Evolutionary conservation across 2,888 invertebrate genomes (phyloP), one percentile per base, ranked within the genome.

Genomic region (Chloromyia formosa): DNA sequence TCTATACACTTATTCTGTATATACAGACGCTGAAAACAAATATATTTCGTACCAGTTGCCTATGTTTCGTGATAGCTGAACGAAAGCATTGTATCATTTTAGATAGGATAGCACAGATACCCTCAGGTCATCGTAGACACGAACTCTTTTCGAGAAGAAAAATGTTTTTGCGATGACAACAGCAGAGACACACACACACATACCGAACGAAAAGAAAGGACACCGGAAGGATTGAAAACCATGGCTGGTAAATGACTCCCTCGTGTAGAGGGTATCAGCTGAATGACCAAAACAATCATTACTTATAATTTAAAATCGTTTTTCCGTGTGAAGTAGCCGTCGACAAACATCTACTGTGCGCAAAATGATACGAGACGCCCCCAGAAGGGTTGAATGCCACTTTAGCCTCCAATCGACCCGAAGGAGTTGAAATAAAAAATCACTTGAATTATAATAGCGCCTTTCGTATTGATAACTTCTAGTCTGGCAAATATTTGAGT

Each of bases 291-390:
- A 71, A 71, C 71, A 58, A 40, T 58, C 76, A 76, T 76, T 76
- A 76, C 71, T 76, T 76, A 76, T 76, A 74, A 69, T 76, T 74
- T 64, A 45, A 22, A 72, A 69, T 40, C 69, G 42, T 74, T 71
- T 75, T 71, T 18, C 40, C 40, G 35, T 18, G 10, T 56, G 27
- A 27, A 56, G 40, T 35, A 35, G 16, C 27, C 18, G 53, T 27
- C 18, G 22, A 56, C 9, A 27, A 54, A 54, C 14, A 20, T 69
- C 54, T 16, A n/a, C 1, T 54, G 20, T 45, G 27, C 35, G 16
- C 16, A 20, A 42, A 42, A 42, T 18, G 5, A 69, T 35, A 16
- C 3, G 20, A n/a, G n/a, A n/a, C n/a, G n/a, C n/a, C n/a, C n/a
- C n/a, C n/a, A n/a, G n/a, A n/a, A n/a, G n/a, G n/a, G n/a, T n/a